Evolutionary conservation across 2,888 invertebrate species (phyloP).

Genomic region (Eremobia ochroleuca): DNA sequence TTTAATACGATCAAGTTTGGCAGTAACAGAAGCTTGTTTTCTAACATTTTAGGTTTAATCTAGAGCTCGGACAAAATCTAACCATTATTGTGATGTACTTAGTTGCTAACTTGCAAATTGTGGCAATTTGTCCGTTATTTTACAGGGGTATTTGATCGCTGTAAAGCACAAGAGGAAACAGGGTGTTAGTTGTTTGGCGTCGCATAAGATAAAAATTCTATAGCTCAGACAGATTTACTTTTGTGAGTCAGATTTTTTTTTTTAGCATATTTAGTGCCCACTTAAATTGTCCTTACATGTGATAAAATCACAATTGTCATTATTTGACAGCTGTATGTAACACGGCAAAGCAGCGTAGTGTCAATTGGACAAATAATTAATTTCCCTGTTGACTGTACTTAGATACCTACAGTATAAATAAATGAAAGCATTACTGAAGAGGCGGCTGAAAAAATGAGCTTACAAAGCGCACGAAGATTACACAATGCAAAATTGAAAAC

Average conservation of each 20-base stretch:
- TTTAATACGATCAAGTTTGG: slow-evolving; percentile 83
- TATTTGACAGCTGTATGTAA: neutral
- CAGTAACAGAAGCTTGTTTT: slow-evolving; percentile 82
- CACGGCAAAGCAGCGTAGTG: neutral
- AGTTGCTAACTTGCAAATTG: slow-evolving; percentile 73
- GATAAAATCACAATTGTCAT: neutral
- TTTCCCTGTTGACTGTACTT: neutral
- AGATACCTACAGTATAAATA: neutral
- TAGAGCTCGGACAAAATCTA: slow-evolving; percentile 75
- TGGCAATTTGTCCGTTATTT: slow-evolving; percentile 68
- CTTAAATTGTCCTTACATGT: neutral
- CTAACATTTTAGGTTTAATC: slow-evolving; percentile 77
- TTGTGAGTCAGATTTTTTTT: neutral
- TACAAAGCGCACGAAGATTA: slow-evolving; percentile 28
- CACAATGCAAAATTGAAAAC: slow-evolving; percentile 52
- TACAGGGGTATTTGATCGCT: slow-evolving; percentile 6
- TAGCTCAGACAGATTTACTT: neutral
- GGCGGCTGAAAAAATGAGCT: slow-evolving; percentile 24
- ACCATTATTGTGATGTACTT: slow-evolving; percentile 75
- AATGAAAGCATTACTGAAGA: neutral
- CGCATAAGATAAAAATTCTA: neutral
- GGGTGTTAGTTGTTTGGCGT: neutral
- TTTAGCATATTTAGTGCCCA: neutral
- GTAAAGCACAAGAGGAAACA: neutral
- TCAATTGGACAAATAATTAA: neutral